Evolutionary conservation across 2,113 vertebrate genomes (phyloP).

Genomic region (Azemiops feae): DNA sequence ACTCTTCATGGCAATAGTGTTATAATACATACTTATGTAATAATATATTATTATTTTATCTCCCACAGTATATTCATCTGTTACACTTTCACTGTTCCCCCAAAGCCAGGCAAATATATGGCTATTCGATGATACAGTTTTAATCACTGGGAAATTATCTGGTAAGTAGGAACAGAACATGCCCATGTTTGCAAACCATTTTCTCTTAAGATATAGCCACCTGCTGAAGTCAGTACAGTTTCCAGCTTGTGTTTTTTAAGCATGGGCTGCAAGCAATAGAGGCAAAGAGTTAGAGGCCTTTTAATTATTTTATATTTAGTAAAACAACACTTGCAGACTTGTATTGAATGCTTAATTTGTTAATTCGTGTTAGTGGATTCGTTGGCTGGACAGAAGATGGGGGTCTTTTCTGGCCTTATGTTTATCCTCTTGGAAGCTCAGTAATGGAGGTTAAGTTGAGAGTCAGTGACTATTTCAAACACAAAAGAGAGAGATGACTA

Average conservation of each 20-base stretch:
- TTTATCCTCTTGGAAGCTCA: neutral
- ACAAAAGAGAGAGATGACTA: neutral
- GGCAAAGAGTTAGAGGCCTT: neutral
- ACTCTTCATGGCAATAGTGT: neutral
- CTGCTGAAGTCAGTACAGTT: neutral
- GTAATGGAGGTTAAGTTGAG: neutral
- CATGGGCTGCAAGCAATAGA: no score
- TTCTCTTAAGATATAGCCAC: neutral
- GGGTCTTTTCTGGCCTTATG: neutral
- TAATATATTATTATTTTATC: slow-evolving; percentile 32
- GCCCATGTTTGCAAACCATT: neutral
- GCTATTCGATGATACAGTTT: slow-evolving; percentile 87
- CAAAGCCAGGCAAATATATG: slow-evolving; percentile 88
- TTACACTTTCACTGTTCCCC: slow-evolving; percentile 80
- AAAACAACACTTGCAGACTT: neutral
- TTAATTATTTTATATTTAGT: neutral
- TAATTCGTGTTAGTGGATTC: neutral
- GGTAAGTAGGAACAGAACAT: slow-evolving; percentile 70
- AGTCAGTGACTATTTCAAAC: neutral
- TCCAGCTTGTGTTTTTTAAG: neutral
- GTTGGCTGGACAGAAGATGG: neutral
- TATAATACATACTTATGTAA: neutral
- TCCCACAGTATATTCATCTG: slow-evolving; percentile 84
- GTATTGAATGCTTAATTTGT: neutral
- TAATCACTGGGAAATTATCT: slow-evolving; percentile 85